Conservation (phyloP, 2,113 vertebrate genomes). For the Nannobrachium achirus region DNA sequence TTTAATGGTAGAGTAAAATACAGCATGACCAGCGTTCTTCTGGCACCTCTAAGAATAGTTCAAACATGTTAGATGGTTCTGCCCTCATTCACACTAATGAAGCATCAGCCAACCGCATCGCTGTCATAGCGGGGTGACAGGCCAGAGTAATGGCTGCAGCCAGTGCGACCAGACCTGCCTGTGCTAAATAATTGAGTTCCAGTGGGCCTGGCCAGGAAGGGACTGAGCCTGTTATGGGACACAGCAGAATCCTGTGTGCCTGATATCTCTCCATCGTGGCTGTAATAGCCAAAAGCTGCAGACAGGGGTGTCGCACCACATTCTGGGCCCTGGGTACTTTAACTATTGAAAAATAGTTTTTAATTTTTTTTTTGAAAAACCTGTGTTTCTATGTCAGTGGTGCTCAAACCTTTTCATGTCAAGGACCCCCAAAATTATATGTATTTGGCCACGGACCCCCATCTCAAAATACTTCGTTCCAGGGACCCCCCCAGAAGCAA, state of each 20-base stretch:
- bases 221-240: constrained; percentile 54
- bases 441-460: no score
- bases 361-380: no score
- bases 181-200: constrained; percentile 65
- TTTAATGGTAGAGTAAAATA: not conserved
- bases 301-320: not conserved
- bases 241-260: constrained; percentile 10
- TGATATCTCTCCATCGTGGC: constrained; percentile 5
- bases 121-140: constrained; percentile 49
- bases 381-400: no score
- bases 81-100: constrained; percentile 49
- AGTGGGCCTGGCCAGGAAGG: constrained; percentile 41
- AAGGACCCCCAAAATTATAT: no score
- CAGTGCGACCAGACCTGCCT: constrained; percentile 28
- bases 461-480: no score
- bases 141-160: constrained; percentile 20
- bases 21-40: not conserved
- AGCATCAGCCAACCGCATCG: constrained; percentile 38
- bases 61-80: constrained; percentile 19
- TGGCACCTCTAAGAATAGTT: constrained; percentile 47
- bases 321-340: no score
- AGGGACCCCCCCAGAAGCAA: no score
- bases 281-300: constrained; percentile 29
- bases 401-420: no score
- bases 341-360: no score